Evolutionary conservation across 2,113 vertebrate genomes (phyloP), one percentile per base, ranked within the genome.

Genomic region (Andinoacara biseriatus): DNA sequence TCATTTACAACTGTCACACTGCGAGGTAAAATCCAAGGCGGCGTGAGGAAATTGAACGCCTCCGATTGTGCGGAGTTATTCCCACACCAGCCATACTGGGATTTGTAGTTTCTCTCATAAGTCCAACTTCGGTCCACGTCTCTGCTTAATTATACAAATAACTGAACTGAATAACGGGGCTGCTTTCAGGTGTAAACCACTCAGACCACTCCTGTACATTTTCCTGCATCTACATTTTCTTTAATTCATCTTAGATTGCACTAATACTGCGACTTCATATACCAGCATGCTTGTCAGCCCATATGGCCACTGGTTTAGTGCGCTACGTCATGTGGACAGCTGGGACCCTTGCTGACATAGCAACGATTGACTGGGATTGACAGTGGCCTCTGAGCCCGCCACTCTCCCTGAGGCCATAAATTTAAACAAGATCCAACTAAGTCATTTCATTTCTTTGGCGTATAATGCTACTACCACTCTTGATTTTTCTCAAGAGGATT

Each of bases 261-360:
- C 18, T 31, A 2, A 15, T 0, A 18, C 0, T 1, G 10, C 29
- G 57, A 94, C 91, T 89, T 29, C 87, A 89, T 86, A 1, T 91
- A 72, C 93, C 91, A 81, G 52, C 76, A 83, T 92, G 85, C 92
- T 20, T 58, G 3, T 43, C 57, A 56, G 57, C 10, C 46, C 86
- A 79, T 80, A 83, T 87, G 86, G 58, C 49, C 35, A 74, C 33
- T 84, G 74, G 80, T 87, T 82, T 43, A 29, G 76, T 72, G 31
- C 80, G 14, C 72, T 74, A 82, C 86, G 76, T 91, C 74, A 87
- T 79, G 31, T 54, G 40, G 78, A 93, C 93, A 93, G 94, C 91
- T 93, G 93, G 85, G 83, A 90, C 82, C 89, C 80, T 49, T 83
- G 86, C 82, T 93, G 94, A 92, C 87, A 91, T 58, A 85, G 86